These are phyloP conservation scores for Malacoraja senta DNA, from an alignment of 2,797 vertebrate genomes.

Conservation along the genomic window DNA sequence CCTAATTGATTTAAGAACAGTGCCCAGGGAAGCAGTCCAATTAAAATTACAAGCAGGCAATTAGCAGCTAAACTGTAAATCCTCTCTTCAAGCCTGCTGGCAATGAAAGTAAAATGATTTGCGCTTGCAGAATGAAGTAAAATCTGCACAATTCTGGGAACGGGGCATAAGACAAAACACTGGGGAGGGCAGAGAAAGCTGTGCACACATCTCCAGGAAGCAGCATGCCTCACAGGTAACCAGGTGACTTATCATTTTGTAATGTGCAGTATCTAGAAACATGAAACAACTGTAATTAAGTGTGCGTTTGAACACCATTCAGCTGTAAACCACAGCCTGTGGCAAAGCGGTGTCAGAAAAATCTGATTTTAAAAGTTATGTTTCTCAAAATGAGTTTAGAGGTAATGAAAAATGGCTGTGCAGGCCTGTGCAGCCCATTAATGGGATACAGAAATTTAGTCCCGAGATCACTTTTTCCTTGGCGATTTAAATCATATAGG, in stretches of 20 bases:
- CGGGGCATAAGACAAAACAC: conserved; percentile 58
- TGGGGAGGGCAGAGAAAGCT: conserved; percentile 50
- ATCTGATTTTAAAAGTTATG: conserved; percentile 30
- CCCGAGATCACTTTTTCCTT: neutral
- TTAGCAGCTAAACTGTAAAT: conserved; percentile 83
- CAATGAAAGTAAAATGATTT: conserved; percentile 70
- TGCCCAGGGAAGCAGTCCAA: conserved; percentile 72
- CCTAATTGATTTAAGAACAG: conserved; percentile 79
- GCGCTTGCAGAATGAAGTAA: conserved; percentile 62
- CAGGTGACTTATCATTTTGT: conserved; percentile 49
- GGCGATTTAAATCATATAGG: neutral
- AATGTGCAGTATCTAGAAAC: conserved; percentile 47
- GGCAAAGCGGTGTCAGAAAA: conserved; percentile 46
- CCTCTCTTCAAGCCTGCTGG: conserved; percentile 75
- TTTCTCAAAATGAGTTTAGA: conserved; percentile 29
- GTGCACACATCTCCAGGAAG: conserved; percentile 49
- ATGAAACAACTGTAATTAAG: conserved; percentile 49
- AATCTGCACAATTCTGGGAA: conserved; percentile 60
- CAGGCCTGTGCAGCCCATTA: neutral
- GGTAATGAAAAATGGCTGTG: neutral
- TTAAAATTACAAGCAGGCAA: conserved; percentile 95
- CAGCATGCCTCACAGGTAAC: conserved; percentile 55
- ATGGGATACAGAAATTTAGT: neutral
- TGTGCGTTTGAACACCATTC: conserved; percentile 45
- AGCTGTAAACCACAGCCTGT: conserved; percentile 47